Conservation (phyloP, 2,888 invertebrate genomes). For the Spialia ferax region DNA sequence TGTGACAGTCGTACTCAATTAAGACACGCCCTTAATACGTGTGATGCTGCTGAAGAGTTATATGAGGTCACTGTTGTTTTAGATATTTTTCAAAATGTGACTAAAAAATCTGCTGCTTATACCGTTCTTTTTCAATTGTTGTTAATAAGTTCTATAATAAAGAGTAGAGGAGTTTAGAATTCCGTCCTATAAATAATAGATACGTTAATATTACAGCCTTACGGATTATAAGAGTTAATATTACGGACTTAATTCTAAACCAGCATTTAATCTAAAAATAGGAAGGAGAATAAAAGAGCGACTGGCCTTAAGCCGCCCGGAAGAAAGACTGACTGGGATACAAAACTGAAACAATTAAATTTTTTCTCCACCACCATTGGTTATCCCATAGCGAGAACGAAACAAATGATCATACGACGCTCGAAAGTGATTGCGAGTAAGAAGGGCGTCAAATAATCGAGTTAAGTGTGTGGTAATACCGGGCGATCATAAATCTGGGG, state of each 20-base stretch:
- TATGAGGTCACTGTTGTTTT: background rate
- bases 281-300: background rate
- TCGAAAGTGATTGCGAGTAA: slow-evolving; percentile 47
- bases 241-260: no score
- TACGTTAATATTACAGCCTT: no score
- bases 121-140: no score
- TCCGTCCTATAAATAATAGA: no score
- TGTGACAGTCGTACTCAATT: slow-evolving; percentile 4
- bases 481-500: slow-evolving; percentile 66
- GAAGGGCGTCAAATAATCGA: slow-evolving; percentile 58
- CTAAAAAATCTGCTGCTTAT: no score
- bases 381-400: slow-evolving; percentile 11
- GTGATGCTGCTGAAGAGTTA: background rate
- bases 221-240: no score
- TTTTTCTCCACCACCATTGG: background rate
- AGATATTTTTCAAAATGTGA: no score
- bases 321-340: background rate
- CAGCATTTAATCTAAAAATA: background rate
- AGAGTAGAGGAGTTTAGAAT: no score
- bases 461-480: slow-evolving; percentile 58
- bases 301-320: background rate
- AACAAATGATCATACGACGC: slow-evolving; percentile 45
- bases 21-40: background rate
- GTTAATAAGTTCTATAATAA: background rate
- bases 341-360: slow-evolving; percentile 27